phyloP scores from a whole-genome alignment of 2,888 invertebrate genomes.

The Volucella inflata region DNA sequence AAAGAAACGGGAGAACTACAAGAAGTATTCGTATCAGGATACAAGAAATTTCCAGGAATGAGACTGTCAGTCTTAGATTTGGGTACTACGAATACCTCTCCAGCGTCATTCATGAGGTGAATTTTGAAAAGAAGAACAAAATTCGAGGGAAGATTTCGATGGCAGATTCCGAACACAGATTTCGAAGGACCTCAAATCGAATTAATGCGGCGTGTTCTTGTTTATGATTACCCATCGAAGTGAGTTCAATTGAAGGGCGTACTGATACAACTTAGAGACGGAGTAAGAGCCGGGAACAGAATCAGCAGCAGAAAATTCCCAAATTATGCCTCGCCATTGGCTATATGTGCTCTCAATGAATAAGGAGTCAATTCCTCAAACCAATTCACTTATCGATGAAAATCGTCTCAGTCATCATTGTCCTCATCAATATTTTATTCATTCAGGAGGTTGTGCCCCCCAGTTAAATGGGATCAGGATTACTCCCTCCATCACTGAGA shows the following conservation, averaged over 20 bases:
- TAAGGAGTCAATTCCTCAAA: background rate
- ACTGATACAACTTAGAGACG: too few relatives aligned
- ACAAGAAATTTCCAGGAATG: background rate
- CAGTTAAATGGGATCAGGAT: background rate
- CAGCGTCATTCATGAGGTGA: slow-evolving; percentile 35
- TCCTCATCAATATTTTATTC: slow-evolving; percentile 71
- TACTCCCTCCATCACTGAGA: too few relatives aligned
- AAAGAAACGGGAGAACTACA: background rate
- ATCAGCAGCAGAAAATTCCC: slow-evolving; percentile 35
- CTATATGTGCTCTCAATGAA: background rate
- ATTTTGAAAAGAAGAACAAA: background rate
- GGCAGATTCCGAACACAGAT: too few relatives aligned
- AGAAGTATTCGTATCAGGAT: background rate
- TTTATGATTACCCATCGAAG: slow-evolving; percentile 64
- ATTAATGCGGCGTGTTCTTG: slow-evolving; percentile 64
- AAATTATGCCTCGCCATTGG: slow-evolving; percentile 51
- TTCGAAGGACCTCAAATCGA: slow-evolving; percentile 51
- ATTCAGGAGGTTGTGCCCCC: slow-evolving; percentile 42
- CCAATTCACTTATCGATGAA: slow-evolving; percentile 29
- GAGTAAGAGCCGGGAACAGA: too few relatives aligned
- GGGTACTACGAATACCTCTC: slow-evolving; percentile 11
- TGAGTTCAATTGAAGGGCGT: slow-evolving; percentile 26
- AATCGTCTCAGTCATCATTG: slow-evolving; percentile 58
- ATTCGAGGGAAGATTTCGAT: background rate
- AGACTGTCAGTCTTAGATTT: too few relatives aligned